These are phyloP conservation scores for Sternotherus odoratus DNA, from an alignment of 2,797 vertebrate genomes.

Conservation along the genomic window DNA sequence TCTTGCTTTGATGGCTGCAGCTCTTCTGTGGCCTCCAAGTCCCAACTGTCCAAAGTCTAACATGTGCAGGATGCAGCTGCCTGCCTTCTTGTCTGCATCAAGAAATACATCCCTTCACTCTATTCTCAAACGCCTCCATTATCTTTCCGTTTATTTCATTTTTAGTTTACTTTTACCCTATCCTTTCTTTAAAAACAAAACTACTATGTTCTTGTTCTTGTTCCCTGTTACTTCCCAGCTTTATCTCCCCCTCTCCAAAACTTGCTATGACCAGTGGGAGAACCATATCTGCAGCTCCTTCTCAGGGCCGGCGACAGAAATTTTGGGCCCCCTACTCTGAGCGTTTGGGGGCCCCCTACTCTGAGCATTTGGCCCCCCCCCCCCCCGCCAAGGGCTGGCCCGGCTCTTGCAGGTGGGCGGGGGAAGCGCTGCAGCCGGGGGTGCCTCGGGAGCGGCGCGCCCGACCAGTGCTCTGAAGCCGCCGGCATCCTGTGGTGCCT, in stretches of 20 bases:
- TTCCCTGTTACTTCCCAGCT: background rate
- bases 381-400: no score
- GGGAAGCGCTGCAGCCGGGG: no score
- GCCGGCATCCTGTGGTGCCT: no score
- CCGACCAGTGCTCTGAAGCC: no score
- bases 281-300: background rate
- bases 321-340: no score
- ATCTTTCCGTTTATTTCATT: background rate
- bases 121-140: background rate
- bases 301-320: no score
- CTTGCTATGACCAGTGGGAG: background rate
- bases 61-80: background rate
- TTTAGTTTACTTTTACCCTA: background rate
- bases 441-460: no score
- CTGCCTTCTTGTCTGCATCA: background rate
- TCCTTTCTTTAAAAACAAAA: background rate
- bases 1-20: background rate
- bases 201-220: rapidly evolving
- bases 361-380: no score
- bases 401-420: no score
- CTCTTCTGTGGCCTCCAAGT: background rate
- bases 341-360: no score
- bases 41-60: background rate
- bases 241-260: background rate
- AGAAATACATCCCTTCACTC: background rate